Percentiles rank a stretch among this genome's conserved stretches.
phyloP scores from a whole-genome alignment of 2,888 invertebrate species.

The Abscondita cerata region DNA sequence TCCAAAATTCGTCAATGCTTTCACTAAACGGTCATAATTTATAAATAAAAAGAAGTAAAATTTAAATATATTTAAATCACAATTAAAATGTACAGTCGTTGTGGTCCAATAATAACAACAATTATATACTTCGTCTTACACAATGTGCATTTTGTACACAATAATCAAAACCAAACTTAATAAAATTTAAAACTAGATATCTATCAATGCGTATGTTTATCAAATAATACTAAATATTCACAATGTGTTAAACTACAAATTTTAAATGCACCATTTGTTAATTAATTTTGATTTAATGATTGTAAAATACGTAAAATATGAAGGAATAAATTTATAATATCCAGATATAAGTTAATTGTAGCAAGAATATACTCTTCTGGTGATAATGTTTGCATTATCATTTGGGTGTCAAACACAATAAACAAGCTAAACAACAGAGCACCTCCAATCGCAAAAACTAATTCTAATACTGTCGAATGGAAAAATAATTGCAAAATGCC shows the following conservation, averaged over 20 bases:
- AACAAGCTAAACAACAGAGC: slow-evolving; percentile 80
- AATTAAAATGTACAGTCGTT: too few relatives aligned
- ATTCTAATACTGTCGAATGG: slow-evolving; percentile 73
- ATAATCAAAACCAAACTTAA: too few relatives aligned
- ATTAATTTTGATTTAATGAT: slow-evolving; percentile 64
- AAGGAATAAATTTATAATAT: slow-evolving; percentile 85
- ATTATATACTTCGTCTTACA: too few relatives aligned
- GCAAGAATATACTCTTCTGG: slow-evolving; percentile 90
- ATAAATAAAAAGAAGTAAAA: too few relatives aligned
- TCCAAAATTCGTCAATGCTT: too few relatives aligned
- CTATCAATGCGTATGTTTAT: too few relatives aligned
- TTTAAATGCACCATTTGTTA: neutral
- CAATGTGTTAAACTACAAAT: neutral
- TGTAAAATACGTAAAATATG: slow-evolving; percentile 79
- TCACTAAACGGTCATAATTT: too few relatives aligned
- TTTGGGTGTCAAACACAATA: slow-evolving; percentile 84
- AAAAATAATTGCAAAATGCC: slow-evolving; percentile 78
- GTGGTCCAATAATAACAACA: too few relatives aligned
- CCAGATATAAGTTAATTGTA: slow-evolving; percentile 85
- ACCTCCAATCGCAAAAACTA: slow-evolving; percentile 75
- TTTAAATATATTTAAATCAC: too few relatives aligned
- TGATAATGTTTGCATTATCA: slow-evolving; percentile 80
- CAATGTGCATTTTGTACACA: too few relatives aligned
- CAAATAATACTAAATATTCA: slow-evolving; percentile 1
- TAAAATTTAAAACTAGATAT: too few relatives aligned